Evolutionary conservation across 2,113 vertebrate species (phyloP), one percentile per base, ranked within the genome.

Genomic region (Esox niger): DNA sequence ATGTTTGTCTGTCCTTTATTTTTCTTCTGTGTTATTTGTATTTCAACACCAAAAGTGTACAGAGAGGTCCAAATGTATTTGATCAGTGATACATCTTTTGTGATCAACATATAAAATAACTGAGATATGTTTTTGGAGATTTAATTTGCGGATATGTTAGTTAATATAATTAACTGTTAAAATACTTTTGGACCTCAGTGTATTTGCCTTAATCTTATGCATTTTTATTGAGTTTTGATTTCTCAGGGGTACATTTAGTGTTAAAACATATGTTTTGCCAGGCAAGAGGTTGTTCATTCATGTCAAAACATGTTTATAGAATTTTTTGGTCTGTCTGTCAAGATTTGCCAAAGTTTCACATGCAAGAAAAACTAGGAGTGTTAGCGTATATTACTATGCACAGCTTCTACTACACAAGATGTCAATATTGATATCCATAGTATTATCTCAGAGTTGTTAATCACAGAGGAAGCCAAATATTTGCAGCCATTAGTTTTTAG

Each of bases 141-240:
- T n/a, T n/a, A n/a, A n/a, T n/a, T n/a, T n/a, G n/a, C n/a, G n/a
- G n/a, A n/a, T n/a, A n/a, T n/a, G n/a, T n/a, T n/a, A n/a, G n/a
- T n/a, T n/a, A n/a, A n/a, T n/a, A n/a, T n/a, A n/a, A n/a, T n/a
- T n/a, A n/a, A n/a, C n/a, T n/a, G n/a, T n/a, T n/a, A n/a, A n/a
- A n/a, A n/a, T n/a, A n/a, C n/a, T n/a, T n/a, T n/a, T n/a, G n/a
- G n/a, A n/a, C n/a, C n/a, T n/a, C n/a, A n/a, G 27, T 57, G 26
- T 27, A 30, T 73, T 74, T 66, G 86, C 86, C 83, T 86, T 87
- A 82, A 74, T 30, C 38, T 26, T 66, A 64, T 78, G 9, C 70
- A 25, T 67, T 65, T 15, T 78, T 47, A 31, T 71, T 7, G 55
- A 32, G 9, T 32, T 67, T 11, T 32, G 3, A 26, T 17, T 60